Conservation (phyloP, 2,888 invertebrate genomes). For the Lissocephala sabroskyi region DNA sequence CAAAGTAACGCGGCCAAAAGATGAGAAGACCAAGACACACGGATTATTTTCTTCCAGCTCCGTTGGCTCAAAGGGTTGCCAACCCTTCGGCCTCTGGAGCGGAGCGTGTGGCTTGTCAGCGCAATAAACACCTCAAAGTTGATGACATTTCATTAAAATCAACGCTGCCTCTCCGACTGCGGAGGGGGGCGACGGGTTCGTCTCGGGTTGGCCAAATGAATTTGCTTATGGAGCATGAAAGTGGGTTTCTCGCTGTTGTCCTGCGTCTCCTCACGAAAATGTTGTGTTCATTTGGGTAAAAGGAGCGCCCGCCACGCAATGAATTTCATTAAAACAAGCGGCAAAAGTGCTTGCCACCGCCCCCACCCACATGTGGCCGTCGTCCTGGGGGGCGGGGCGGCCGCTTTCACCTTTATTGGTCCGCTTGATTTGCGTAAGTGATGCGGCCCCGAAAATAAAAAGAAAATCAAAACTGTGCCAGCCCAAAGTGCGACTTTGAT, state of each 20-base stretch:
- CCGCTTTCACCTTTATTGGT: conserved; percentile 46
- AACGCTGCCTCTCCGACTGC: conserved; percentile 21
- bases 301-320: conserved; percentile 35
- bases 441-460: too few relatives aligned
- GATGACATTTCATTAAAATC: conserved; percentile 70
- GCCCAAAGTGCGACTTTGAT: conserved; percentile 45
- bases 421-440: conserved; percentile 53
- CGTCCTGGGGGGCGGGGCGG: conserved; percentile 32
- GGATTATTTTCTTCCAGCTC: conserved; percentile 38
- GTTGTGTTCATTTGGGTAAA: conserved; percentile 55
- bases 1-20: conserved; percentile 3
- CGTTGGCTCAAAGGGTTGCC: conserved; percentile 46
- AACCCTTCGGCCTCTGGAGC: neutral
- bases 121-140: conserved; percentile 68
- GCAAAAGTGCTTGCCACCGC: conserved; percentile 31
- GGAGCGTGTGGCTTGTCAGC: conserved; percentile 35
- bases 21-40: conserved; percentile 39
- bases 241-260: too few relatives aligned
- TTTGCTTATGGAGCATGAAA: conserved; percentile 63
- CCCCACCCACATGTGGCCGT: neutral
- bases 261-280: conserved; percentile 34
- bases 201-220: conserved; percentile 41
- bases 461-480: too few relatives aligned
- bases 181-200: conserved; percentile 19
- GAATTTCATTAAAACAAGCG: conserved; percentile 58